Conservation (phyloP, 2,888 invertebrate genomes). For the Periphyllus acericola region DNA sequence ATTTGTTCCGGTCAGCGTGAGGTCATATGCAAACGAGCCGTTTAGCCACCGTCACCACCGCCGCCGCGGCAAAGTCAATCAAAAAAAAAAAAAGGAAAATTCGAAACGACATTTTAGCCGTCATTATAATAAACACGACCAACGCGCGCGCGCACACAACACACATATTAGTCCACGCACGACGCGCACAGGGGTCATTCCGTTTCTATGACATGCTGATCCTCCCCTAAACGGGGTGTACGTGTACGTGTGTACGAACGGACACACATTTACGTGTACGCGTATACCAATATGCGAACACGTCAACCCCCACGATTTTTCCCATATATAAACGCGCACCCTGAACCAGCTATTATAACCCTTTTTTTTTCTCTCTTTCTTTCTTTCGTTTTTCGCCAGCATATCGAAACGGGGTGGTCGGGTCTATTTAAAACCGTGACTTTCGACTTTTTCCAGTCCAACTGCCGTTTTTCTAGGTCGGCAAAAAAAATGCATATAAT, state of each 20-base stretch:
- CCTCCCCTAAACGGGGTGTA: constrained; percentile 51
- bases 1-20: constrained; percentile 62
- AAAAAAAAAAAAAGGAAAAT: constrained; percentile 8
- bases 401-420: not conserved
- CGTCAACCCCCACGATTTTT: constrained; percentile 41
- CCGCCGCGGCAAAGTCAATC: constrained; percentile 45
- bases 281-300: not conserved
- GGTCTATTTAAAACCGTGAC: constrained; percentile 56
- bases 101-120: constrained; percentile 53
- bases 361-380: not conserved
- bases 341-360: not conserved
- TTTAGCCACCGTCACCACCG: constrained; percentile 36
- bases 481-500: too few species aligned
- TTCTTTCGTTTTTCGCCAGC: not conserved
- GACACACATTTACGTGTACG: not conserved
- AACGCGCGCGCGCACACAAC: not conserved
- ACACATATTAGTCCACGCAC: not conserved
- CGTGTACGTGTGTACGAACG: not conserved
- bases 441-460: constrained; percentile 53
- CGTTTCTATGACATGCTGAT: constrained; percentile 30
- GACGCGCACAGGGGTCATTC: constrained; percentile 37
- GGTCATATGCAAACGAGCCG: constrained; percentile 57
- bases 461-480: constrained; percentile 37
- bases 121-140: constrained; percentile 47
- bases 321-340: not conserved